Percentiles rank a stretch among this genome's conserved stretches.
phyloP scores from a whole-genome alignment of 2,888 invertebrate species.

The Melinaea menophilus region DNA sequence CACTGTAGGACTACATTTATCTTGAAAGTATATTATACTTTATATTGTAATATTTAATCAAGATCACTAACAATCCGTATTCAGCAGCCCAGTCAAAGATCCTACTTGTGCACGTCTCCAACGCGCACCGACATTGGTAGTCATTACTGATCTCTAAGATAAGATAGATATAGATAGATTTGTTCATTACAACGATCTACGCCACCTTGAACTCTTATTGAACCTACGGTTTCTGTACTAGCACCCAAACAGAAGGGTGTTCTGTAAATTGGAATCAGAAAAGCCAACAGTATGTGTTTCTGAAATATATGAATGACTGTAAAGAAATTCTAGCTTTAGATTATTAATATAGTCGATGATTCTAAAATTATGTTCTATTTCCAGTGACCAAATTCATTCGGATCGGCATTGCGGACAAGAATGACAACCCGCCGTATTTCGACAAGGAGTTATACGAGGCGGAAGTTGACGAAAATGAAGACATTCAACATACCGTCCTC shows the following conservation, averaged over 20 bases:
- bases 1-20: too few relatives aligned
- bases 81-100: too few relatives aligned
- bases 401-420: constrained; percentile 98
- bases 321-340: too few relatives aligned
- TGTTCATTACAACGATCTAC: not conserved
- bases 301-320: too few relatives aligned
- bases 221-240: not conserved
- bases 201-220: not conserved
- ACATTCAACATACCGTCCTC: constrained; percentile 97
- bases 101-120: not conserved
- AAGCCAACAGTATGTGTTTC: too few relatives aligned
- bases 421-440: constrained; percentile 99
- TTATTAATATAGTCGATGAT: not conserved
- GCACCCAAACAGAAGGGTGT: not conserved
- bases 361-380: constrained; percentile 60
- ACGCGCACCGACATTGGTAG: not conserved
- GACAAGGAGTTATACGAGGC: constrained; percentile 97
- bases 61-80: too few relatives aligned
- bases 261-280: not conserved
- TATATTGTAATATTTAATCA: too few relatives aligned
- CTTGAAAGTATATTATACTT: too few relatives aligned
- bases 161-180: not conserved
- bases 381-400: constrained; percentile 99
- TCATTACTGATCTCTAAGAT: not conserved
- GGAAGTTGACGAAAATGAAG: constrained; percentile 98